Evolutionary conservation across 2,113 vertebrate species (phyloP), one percentile per base, ranked within the genome.

Genomic region (Physeter macrocephalus): DNA sequence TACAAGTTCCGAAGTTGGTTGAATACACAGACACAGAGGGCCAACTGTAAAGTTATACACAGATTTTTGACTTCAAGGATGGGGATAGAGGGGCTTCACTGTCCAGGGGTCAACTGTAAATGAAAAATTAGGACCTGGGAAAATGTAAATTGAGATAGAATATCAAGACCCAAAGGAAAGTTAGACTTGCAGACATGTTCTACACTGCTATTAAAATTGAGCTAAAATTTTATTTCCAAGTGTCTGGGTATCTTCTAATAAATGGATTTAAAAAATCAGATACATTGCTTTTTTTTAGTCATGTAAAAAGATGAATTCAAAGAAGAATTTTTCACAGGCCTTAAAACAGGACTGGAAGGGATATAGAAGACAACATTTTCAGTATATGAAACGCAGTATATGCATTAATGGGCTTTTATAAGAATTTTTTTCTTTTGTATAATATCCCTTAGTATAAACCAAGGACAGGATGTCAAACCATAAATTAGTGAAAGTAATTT

Each of bases 141-240:
- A 96, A 92, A 87, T 78, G 77, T 18, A 92, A 95, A 89, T 78
- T 71, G 88, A 86, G 46, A 89, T 7, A 77, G 43, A 74, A 15
- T 72, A 93, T 78, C 43, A 87, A 90, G 3, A 80, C 46, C 21
- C 34, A 95, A 92, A 90, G 6, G 13, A 86, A 97, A 75, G 21
- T 88, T 64, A 80, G 36, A 69, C 21, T 74, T 95, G 25, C n/a
- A 20, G 90, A 49, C 93, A 64, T 59, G 18, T 82, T 93, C 43
- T 86, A 46, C 43, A 27, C 17, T 86, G 13, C 88, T 81, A 87
- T 6, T 34, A 89, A 96, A 91, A 84, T 62, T 84, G 52, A 95
- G 34, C 54, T 64, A 91, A 97, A 95, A 67, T 85, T 43, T 89
- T 82, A 36, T 77, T 69, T 77, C 34, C 31, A 67, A 95, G 46